Evolutionary conservation across 2,113 vertebrate species (phyloP).

Genomic region (Morone chrysops): DNA sequence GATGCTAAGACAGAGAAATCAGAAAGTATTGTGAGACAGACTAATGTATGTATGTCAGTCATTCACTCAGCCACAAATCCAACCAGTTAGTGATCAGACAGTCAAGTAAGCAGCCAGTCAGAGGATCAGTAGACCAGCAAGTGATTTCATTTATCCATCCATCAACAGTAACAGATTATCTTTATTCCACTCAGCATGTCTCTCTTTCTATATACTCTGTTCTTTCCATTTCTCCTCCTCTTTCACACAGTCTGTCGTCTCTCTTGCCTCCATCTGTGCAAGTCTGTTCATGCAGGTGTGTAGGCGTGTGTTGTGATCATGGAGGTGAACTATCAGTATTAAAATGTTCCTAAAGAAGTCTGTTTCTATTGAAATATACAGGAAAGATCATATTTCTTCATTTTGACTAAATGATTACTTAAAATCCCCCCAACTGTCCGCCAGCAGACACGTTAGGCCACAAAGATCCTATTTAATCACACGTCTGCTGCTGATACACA

Average conservation of each 20-base stretch:
- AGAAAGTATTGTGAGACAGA: not conserved
- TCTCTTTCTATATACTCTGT: not conserved
- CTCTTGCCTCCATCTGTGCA: constrained; percentile 25
- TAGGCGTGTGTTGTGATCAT: constrained; percentile 1
- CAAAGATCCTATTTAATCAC: constrained; percentile 7
- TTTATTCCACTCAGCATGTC: constrained; percentile 1
- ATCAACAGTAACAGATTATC: constrained; percentile 37
- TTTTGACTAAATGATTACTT: not conserved
- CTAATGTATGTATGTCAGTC: not conserved
- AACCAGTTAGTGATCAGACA: constrained; percentile 5
- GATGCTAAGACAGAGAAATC: not conserved
- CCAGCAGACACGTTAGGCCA: not conserved
- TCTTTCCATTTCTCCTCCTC: not conserved
- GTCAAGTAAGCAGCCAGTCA: not conserved
- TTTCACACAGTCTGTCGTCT: constrained; percentile 17
- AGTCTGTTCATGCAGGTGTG: not conserved
- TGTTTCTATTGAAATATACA: not conserved
- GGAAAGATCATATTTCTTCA: not conserved
- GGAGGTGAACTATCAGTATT: not conserved
- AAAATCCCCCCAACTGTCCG: not conserved
- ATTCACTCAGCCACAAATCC: not conserved
- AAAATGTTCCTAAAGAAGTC: constrained; percentile 10
- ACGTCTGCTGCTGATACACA: not conserved
- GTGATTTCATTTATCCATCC: constrained; percentile 29
- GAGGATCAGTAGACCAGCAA: constrained; percentile 37